These are phyloP conservation scores for Aegotheles bennettii DNA, from an alignment of 2,113 vertebrate genomes.

Conservation along the genomic window DNA sequence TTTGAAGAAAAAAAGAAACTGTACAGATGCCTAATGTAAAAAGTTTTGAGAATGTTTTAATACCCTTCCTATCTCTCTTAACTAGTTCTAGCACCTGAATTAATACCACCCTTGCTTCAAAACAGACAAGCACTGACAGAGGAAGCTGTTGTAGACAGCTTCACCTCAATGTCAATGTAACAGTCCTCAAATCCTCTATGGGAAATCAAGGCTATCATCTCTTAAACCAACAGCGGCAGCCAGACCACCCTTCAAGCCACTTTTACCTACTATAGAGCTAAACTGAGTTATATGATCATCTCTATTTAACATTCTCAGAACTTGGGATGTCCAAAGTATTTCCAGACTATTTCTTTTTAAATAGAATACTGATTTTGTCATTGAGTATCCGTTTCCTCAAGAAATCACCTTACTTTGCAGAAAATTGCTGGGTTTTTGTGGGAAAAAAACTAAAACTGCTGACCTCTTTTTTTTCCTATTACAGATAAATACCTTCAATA, in stretches of 20 bases:
- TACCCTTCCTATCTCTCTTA: not conserved
- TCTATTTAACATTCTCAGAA: not conserved
- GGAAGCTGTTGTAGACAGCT: not conserved
- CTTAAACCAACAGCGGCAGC: not conserved
- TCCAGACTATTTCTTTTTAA: not conserved
- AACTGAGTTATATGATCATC: not conserved
- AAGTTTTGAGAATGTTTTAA: not conserved
- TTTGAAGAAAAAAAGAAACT: not conserved
- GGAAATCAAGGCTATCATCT: not conserved
- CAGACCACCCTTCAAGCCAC: not conserved
- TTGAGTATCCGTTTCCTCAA: not conserved
- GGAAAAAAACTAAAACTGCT: not conserved
- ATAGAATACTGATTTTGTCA: not conserved
- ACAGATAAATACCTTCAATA: too few relatives aligned
- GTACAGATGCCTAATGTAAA: not conserved
- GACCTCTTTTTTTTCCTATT: not conserved
- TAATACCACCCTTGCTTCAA: not conserved
- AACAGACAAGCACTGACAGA: not conserved
- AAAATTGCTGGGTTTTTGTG: not conserved
- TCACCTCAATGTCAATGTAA: not conserved
- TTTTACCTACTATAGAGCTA: not conserved
- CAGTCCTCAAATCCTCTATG: not conserved
- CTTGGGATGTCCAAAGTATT: not conserved
- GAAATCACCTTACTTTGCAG: not conserved
- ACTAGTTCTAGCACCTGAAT: not conserved